Conservation (phyloP, 2,113 vertebrate species). For the Phaetusa simplex region DNA sequence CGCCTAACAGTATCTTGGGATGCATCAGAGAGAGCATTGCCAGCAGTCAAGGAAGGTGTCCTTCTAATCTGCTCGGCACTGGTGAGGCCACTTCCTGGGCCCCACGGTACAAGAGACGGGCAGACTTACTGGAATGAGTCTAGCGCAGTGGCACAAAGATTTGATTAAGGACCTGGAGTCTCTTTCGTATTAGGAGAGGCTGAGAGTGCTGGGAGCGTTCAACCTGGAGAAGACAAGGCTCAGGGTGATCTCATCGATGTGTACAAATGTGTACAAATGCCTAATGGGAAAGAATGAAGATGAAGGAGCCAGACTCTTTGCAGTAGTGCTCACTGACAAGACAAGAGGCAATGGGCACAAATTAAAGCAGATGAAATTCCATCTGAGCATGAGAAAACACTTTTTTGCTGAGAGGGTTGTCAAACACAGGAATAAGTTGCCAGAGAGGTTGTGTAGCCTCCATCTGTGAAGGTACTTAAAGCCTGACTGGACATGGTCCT, state of each 20-base stretch:
- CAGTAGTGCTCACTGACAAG: not conserved
- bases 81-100: not conserved
- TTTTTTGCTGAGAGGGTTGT: not conserved
- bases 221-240: not conserved
- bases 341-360: not conserved
- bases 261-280: not conserved
- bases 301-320: not conserved
- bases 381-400: not conserved
- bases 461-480: not conserved
- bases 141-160: not conserved
- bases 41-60: fast-evolving
- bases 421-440: not conserved
- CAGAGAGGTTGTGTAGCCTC: not conserved
- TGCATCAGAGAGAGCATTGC: not conserved
- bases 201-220: not conserved
- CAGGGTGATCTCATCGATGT: not conserved
- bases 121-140: not conserved
- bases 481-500: not conserved
- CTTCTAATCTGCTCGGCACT: not conserved
- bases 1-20: not conserved
- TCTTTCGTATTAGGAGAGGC: not conserved
- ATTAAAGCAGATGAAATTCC: not conserved
- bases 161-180: not conserved
- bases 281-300: not conserved
- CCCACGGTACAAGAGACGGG: not conserved